A percentile compares a stretch with the other conserved stretches of the same genome.
Evolutionary conservation across 2,113 vertebrate species (phyloP).

Genomic region (Phylloscopus trochiloides): DNA sequence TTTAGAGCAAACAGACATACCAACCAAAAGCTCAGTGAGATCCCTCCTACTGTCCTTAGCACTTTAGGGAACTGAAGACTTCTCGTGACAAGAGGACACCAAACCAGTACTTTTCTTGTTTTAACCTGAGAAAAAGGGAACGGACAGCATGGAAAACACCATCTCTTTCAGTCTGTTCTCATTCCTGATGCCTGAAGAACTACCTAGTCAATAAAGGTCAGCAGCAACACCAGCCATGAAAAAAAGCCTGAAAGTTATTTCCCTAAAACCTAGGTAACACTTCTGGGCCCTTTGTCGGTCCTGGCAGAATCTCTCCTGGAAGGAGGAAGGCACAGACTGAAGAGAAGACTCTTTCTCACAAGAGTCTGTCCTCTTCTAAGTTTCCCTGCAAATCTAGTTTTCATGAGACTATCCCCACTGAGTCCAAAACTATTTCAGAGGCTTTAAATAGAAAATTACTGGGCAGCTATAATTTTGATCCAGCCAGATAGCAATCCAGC

Average conservation of each 20-base stretch:
- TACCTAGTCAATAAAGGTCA: not conserved
- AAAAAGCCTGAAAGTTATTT: not conserved
- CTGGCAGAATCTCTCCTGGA: not conserved
- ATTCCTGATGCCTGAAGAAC: not conserved
- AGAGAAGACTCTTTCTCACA: not conserved
- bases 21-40: not conserved
- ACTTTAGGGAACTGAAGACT: not conserved
- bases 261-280: not conserved
- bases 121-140: not conserved
- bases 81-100: fast-evolving
- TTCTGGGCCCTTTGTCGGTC: not conserved
- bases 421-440: not conserved
- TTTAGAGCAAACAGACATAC: not conserved
- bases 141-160: not conserved
- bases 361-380: not conserved
- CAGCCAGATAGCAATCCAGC: not conserved
- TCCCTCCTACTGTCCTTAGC: not conserved
- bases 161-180: not conserved
- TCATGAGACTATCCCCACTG: not conserved
- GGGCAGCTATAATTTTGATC: not conserved
- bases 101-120: not conserved
- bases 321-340: not conserved
- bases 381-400: not conserved
- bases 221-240: not conserved
- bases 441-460: not conserved